These are phyloP conservation scores for Salmo trutta DNA, from an alignment of 2,797 vertebrate species.

Conservation along the genomic window DNA sequence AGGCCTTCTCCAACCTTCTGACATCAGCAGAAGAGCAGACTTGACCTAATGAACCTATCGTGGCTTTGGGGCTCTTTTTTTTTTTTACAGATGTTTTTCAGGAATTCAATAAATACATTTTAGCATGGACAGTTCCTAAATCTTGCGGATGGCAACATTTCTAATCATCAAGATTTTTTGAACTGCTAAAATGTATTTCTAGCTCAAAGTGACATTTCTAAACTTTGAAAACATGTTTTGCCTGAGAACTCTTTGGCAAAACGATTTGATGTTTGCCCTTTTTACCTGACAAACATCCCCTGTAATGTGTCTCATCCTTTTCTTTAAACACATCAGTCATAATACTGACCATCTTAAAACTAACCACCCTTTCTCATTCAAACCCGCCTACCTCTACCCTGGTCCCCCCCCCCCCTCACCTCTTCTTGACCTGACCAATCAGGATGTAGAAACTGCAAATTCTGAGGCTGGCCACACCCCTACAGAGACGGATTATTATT, in stretches of 20 bases:
- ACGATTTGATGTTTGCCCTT: constrained; percentile 15
- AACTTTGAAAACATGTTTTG: constrained; percentile 63
- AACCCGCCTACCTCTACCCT: constrained; percentile 77
- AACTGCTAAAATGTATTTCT: constrained; percentile 63
- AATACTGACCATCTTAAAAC: constrained; percentile 66
- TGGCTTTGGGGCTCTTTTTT: constrained; percentile 51
- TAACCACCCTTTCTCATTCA: constrained; percentile 75
- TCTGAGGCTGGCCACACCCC: constrained; percentile 80
- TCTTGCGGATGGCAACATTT: constrained; percentile 54
- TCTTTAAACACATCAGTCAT: constrained; percentile 62
- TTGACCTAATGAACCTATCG: constrained; percentile 51
- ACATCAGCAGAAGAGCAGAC: constrained; percentile 32
- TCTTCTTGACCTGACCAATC: constrained; percentile 75
- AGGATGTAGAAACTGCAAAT: constrained; percentile 80
- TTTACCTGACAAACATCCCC: constrained; percentile 56
- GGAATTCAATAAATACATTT: constrained; percentile 61
- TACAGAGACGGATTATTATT: constrained; percentile 81
- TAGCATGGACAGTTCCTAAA: constrained; percentile 46
- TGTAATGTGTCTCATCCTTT: constrained; percentile 62
- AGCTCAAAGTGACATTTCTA: constrained; percentile 47
- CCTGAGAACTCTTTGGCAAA: constrained; percentile 21
- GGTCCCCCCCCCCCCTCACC: constrained; percentile 58
- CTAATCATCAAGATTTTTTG: constrained; percentile 58
- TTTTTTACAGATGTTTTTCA: constrained; percentile 50
- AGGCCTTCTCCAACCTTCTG: constrained; percentile 23